These are phyloP conservation scores for Pteria penguin DNA, from an alignment of 2,888 invertebrate species.

Conservation along the genomic window DNA sequence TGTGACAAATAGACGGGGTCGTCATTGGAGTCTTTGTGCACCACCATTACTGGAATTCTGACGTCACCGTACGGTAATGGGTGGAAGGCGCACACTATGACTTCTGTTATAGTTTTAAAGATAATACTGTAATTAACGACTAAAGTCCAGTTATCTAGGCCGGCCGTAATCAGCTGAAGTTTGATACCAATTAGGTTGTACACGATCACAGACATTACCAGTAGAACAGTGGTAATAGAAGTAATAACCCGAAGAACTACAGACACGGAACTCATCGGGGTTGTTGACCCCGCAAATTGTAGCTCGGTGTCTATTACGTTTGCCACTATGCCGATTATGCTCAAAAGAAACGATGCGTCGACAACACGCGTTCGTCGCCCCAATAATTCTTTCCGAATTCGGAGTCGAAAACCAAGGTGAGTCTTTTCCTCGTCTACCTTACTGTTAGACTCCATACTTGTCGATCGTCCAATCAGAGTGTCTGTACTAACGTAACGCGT, in stretches of 20 bases:
- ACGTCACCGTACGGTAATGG: constrained; percentile 65
- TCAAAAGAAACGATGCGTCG: constrained; percentile 65
- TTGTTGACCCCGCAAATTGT: constrained; percentile 55
- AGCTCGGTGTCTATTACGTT: constrained; percentile 68
- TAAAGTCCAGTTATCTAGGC: constrained; percentile 67
- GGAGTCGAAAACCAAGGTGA: constrained; percentile 66
- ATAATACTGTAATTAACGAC: constrained; percentile 63
- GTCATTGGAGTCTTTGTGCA: constrained; percentile 46
- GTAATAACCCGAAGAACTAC: constrained; percentile 63
- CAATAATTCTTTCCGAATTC: constrained; percentile 65
- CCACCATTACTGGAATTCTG: constrained; percentile 57
- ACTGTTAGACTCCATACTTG: constrained; percentile 55
- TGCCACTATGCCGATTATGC: constrained; percentile 62
- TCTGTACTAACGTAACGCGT: constrained; percentile 68
- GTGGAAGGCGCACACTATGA: constrained; percentile 66
- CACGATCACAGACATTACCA: constrained; percentile 58
- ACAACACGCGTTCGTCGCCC: constrained; percentile 64
- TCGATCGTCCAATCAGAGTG: constrained; percentile 57
- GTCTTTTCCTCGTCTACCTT: constrained; percentile 53
- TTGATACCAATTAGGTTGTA: constrained; percentile 67
- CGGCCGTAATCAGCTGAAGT: constrained; percentile 64
- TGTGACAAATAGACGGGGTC: constrained; percentile 50
- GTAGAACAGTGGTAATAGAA: constrained; percentile 61
- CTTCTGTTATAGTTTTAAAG: constrained; percentile 58
- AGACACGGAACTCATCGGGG: constrained; percentile 51